Conservation (phyloP, 2,113 vertebrate genomes). For the Caracal caracal region DNA sequence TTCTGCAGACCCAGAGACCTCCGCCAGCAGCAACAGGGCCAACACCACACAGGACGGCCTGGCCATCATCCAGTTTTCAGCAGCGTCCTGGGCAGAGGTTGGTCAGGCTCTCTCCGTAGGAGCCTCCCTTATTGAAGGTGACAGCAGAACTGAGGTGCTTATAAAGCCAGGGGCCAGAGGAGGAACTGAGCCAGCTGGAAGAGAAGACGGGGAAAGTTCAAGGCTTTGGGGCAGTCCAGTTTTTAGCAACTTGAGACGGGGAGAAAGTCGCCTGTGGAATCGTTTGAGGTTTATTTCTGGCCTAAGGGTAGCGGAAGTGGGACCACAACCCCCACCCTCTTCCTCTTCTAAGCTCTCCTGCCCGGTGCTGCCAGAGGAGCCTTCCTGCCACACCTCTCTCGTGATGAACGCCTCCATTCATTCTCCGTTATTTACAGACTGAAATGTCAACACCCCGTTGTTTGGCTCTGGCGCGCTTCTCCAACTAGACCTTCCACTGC, state of each 20-base stretch:
- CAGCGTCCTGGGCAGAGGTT: not conserved
- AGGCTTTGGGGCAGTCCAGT: not conserved
- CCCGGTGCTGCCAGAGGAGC: not conserved
- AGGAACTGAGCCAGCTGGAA: not conserved
- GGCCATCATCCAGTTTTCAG: not conserved
- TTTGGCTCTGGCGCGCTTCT: not conserved
- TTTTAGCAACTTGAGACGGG: not conserved
- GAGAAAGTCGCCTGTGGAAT: slow-evolving; percentile 13
- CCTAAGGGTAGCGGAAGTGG: not conserved
- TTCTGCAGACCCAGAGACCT: slow-evolving; percentile 28
- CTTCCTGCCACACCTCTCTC: not conserved
- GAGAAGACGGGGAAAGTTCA: not conserved
- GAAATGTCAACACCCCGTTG: not conserved
- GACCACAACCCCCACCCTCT: not conserved
- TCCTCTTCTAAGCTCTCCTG: not conserved
- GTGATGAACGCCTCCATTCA: not conserved
- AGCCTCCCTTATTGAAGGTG: not conserved
- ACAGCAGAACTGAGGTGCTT: not conserved
- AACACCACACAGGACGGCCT: not conserved
- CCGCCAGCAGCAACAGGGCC: not conserved
- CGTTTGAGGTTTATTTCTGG: slow-evolving; percentile 31
- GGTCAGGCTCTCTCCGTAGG: not conserved
- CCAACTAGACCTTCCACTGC: not conserved
- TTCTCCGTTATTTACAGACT: not conserved
- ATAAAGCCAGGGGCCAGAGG: not conserved